Evolutionary conservation across 2,888 invertebrate species (phyloP), one percentile per base, ranked within the genome.

Genomic region (Dryadula phaetusa): DNA sequence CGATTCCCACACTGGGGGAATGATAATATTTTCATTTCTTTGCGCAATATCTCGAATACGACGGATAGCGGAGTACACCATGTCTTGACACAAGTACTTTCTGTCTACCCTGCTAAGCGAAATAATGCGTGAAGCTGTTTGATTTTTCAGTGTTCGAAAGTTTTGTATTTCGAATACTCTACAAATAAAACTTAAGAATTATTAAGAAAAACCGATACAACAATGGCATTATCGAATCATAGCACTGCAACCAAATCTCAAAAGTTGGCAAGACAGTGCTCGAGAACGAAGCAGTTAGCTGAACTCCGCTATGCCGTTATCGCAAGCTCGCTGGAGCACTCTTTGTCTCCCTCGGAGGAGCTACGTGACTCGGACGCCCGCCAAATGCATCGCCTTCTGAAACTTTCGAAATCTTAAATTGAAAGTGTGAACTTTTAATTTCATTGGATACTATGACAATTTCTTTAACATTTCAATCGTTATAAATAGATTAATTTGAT

Each of bases 301-400:
- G 66, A 58, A 53, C 56, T 65, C 42, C 25, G 44, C 60, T 28
- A 46, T 32, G 64, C 62, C 46, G 62, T 69, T 69, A 66, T 63
- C 63, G 42, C 60, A 60, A 64, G 47, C 64, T 54, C 44, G 53
- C 61, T 56, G 34, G 32, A 64, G 69, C 61, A 66, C 69, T 61
- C 44, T 63, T 37, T 58, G 58, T 64, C 49, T 37, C 37, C 44
- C 46, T 52, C 62, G 52, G 47, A 58, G 61, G 20, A 37, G 52
- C 32, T 70, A 67, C 70, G 70, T 67, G 64, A 69, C 69, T 54
- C 66, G 47, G 63, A 66, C 34, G 60, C 53, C 46, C 54, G 62
- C 62, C 60, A 64, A 47, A 34, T 46, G 62, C 53, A 58, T 44
- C 52, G 46, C 25, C 56, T 65, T 56, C 44, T 40, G 16, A 42